These are phyloP conservation scores for Anguilla anguilla DNA, from an alignment of 2,797 vertebrate species.

Conservation along the genomic window DNA sequence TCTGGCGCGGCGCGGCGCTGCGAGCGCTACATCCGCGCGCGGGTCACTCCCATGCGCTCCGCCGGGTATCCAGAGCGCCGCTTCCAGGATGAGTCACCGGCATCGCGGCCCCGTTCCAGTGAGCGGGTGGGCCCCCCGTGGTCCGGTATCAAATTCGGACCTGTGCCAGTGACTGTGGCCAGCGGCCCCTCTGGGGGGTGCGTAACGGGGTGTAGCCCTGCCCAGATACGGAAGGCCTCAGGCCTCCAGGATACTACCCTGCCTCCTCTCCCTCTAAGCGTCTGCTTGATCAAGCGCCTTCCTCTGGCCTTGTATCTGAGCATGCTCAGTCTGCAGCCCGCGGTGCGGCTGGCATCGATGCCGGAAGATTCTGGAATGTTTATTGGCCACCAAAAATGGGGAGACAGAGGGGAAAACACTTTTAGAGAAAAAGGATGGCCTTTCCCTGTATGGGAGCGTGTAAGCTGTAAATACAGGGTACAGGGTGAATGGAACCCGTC, in stretches of 20 bases:
- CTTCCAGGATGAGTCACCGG: not conserved
- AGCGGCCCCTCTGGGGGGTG: too few relatives aligned
- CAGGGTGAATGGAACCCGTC: not conserved
- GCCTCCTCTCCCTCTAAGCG: not conserved
- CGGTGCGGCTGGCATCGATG: too few relatives aligned
- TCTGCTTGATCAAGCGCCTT: too few relatives aligned
- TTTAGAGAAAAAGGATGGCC: not conserved
- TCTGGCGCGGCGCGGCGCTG: not conserved
- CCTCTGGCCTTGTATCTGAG: not conserved
- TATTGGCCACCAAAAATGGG: too few relatives aligned
- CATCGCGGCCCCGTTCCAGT: not conserved
- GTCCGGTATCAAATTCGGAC: not conserved
- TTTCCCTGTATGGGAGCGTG: not conserved
- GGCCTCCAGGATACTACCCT: not conserved
- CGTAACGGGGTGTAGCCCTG: not conserved
- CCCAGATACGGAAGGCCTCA: not conserved
- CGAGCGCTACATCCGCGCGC: not conserved
- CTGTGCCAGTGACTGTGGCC: too few relatives aligned
- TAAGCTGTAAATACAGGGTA: not conserved
- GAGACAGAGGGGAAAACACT: too few relatives aligned
- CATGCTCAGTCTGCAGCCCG: not conserved
- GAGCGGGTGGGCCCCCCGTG: not conserved
- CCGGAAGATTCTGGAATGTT: too few relatives aligned
- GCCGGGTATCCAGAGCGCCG: not conserved
- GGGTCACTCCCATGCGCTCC: not conserved